Base-by-base conservation (phyloP, 2,797 vertebrate genomes). In the Malurus leucopterus region DNA sequence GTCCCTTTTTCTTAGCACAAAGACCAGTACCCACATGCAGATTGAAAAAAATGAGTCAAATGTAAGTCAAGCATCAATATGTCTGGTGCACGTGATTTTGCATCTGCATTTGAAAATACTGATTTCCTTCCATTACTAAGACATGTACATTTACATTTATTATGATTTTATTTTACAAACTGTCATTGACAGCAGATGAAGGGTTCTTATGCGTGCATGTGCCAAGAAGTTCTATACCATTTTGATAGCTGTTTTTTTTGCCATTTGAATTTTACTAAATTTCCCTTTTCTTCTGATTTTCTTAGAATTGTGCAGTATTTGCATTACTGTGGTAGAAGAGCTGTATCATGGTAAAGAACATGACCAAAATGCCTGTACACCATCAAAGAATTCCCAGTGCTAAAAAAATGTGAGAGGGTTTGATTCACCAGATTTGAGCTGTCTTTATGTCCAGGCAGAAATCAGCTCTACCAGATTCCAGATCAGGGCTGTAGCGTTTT, bases 391-490 rank as follows among this genome's bases (percentile, higher is more conserved):
- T 81, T 78, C 72, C 51, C 38, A 72, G 3, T 41, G 55, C 51
- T 86, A 29, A 89, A 86, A 83, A 86, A 54, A 38, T 30, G 13
- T 83, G 63, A 59, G 54, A 72, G 24, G 26, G 41, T 71, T 90
- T 65, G 69, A 77, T 93, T 94, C 79, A 93, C 80, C 76, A 89
- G 54, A 89, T 91, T 93, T 77, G 57, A 93, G 54, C 62, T 82
- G 75, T 36, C 59, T 89, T 81, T 93, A 55, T 92, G 62, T 68
- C 62, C 30, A 0, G 50, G 36, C 54, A 82, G 65, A 92, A 92
- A 88, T 86, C 86, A 71, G 27, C 38, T 47, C 47, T 78, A 67
- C 51, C 62, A 72, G 86, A 85, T 90, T 91, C 65, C 78, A 92
- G 59, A 85, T 93, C 61, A 72, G 44, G 72, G 54, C 81, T 71